phyloP scores from a whole-genome alignment of 2,113 vertebrate species.

The Tragelaphus scriptus region DNA sequence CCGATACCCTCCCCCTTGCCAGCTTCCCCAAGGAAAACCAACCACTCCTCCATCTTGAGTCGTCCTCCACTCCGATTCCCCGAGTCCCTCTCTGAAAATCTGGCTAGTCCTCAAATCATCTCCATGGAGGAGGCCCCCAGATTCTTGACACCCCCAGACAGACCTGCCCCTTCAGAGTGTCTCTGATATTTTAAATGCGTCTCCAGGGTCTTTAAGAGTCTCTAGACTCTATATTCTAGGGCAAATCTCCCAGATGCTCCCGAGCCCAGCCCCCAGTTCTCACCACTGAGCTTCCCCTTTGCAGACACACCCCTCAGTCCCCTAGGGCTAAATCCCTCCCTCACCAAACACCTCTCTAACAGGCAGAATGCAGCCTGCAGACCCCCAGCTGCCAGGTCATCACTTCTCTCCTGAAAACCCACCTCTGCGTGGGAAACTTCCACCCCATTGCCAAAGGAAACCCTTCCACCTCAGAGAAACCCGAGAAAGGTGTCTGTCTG shows the following conservation, averaged over 20 bases:
- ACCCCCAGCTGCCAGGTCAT: neutral
- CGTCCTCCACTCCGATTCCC: neutral
- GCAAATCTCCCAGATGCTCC: neutral
- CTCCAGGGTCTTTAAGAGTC: neutral
- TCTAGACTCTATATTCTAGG: neutral
- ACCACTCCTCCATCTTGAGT: neutral
- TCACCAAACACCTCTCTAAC: neutral
- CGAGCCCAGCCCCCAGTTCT: neutral
- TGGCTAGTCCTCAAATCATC: neutral
- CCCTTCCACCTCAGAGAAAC: neutral
- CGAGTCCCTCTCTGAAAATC: neutral
- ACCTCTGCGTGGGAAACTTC: neutral
- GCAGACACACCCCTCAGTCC: neutral
- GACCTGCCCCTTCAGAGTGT: neutral
- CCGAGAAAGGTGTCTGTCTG: neutral
- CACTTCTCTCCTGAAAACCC: neutral
- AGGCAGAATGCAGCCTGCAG: neutral
- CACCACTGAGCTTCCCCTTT: neutral
- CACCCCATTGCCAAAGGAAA: neutral
- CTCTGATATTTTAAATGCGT: neutral
- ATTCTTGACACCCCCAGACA: neutral
- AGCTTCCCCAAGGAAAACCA: neutral
- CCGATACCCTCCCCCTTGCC: neutral
- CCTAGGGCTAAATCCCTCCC: neutral
- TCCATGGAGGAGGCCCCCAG: neutral